Evolutionary conservation across 2,113 vertebrate species (phyloP).

Genomic region (Hemiprocne comata): DNA sequence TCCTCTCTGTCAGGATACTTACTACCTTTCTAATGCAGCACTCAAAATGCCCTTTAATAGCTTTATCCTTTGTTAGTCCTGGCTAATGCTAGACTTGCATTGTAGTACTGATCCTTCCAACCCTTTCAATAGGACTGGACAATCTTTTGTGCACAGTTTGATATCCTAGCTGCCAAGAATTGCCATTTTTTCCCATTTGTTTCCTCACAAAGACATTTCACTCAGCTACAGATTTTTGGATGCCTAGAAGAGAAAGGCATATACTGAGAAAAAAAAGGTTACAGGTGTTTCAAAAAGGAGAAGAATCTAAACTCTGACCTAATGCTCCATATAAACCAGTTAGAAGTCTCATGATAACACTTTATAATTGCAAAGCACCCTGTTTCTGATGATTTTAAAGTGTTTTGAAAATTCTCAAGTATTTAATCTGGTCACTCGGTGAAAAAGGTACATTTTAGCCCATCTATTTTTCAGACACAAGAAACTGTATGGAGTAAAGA

Average conservation of each 20-base stretch:
- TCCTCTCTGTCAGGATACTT: background rate
- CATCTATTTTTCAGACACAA: background rate
- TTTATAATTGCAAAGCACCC: background rate
- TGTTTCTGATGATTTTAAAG: background rate
- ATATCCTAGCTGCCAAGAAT: slow-evolving; percentile 29
- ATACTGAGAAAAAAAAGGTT: background rate
- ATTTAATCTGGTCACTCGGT: background rate
- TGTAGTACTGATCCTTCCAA: slow-evolving; percentile 1
- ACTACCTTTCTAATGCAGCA: background rate
- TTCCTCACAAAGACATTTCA: slow-evolving; percentile 36
- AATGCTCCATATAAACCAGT: background rate
- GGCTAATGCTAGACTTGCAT: background rate
- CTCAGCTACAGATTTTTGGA: slow-evolving; percentile 1
- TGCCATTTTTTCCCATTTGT: background rate
- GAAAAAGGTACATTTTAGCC: background rate
- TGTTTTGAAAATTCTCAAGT: background rate
- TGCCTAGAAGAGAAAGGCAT: background rate
- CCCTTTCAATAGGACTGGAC: background rate
- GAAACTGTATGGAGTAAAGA: background rate
- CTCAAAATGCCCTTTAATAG: slow-evolving; percentile 32
- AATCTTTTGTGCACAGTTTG: slow-evolving; percentile 49
- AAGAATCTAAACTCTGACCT: background rate
- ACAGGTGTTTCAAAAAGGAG: background rate
- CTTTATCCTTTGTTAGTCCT: slow-evolving; percentile 10
- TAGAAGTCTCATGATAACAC: background rate